Conservation (phyloP, 2,797 vertebrate genomes). For the Uromys caudimaculatus region DNA sequence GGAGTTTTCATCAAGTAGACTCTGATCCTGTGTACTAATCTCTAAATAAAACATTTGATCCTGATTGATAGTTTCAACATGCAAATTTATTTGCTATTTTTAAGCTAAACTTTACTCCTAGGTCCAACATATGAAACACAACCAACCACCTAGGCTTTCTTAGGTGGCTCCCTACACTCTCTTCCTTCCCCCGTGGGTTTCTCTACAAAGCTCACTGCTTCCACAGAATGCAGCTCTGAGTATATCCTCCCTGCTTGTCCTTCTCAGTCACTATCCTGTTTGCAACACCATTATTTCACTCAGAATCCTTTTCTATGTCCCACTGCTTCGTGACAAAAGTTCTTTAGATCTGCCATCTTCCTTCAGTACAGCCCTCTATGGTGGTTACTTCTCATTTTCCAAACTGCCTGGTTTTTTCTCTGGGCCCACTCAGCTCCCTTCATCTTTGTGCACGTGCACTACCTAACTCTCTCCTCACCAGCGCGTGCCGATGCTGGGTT, state of each 20-base stretch:
- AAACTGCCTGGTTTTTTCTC: background rate
- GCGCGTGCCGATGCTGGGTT: background rate
- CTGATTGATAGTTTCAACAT: conserved; percentile 5
- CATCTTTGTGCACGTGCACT: background rate
- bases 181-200: background rate
- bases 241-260: background rate
- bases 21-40: background rate
- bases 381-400: background rate
- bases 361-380: background rate
- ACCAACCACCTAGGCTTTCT: conserved; percentile 13
- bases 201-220: background rate
- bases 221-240: background rate
- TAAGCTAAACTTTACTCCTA: conserved; percentile 25
- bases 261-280: background rate
- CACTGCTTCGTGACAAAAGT: background rate
- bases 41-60: conserved; percentile 22
- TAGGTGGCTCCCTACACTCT: background rate
- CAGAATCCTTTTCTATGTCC: background rate
- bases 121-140: background rate
- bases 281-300: background rate
- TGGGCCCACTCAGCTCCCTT: background rate
- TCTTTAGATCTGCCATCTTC: background rate
- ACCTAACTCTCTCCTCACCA: background rate
- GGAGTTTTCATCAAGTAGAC: background rate
- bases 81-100: background rate